Evolutionary conservation across 2,113 vertebrate genomes (phyloP).

Genomic region (Nettapus auritus): DNA sequence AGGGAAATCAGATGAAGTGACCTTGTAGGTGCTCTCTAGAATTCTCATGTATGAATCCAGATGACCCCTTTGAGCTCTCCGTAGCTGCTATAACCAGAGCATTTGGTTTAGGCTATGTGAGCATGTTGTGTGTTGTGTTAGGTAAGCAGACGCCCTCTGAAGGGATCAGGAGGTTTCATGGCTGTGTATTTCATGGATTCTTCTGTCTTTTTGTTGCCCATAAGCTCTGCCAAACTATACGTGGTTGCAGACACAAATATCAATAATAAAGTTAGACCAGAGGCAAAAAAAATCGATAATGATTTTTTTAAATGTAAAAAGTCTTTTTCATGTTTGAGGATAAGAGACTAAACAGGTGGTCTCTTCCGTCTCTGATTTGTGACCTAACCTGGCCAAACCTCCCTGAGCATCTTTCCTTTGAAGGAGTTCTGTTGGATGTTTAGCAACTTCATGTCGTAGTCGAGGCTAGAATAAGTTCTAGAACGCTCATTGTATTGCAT

Average conservation of each 20-base stretch:
- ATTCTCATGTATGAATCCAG: not conserved
- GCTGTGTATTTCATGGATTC: conserved; percentile 9
- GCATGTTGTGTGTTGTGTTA: not conserved
- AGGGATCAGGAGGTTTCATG: not conserved
- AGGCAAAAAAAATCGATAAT: no score
- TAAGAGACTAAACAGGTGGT: no score
- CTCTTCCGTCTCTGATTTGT: no score
- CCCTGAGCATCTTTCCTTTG: not conserved
- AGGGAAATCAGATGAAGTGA: not conserved
- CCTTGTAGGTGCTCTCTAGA: not conserved
- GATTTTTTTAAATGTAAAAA: no score
- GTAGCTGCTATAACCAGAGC: not conserved
- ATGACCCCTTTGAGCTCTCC: not conserved
- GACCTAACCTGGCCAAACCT: not conserved
- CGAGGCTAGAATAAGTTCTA: not conserved
- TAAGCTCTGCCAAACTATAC: not conserved
- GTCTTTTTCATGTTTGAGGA: no score
- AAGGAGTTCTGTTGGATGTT: not conserved
- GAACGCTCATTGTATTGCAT: not conserved
- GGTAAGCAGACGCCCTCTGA: not conserved
- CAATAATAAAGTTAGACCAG: not conserved
- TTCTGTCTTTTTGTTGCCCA: not conserved
- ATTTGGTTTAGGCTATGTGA: not conserved
- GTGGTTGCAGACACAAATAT: not conserved
- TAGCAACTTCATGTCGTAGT: not conserved